Evolutionary conservation across 2,888 invertebrate genomes (phyloP).

Genomic region (Minunthozetes semirufus): DNA sequence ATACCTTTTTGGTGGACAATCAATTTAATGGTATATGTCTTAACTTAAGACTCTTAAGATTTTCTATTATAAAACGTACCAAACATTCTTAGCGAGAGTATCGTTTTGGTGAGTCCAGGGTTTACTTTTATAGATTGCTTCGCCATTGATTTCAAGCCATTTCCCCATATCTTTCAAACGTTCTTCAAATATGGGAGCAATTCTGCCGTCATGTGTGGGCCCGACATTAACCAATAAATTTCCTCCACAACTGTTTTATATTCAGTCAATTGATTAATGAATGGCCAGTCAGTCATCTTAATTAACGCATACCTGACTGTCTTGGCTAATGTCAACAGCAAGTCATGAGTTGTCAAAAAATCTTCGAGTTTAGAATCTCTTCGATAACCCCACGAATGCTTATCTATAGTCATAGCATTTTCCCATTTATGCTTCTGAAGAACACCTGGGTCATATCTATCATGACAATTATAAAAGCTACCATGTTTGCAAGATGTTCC

Average conservation of each 20-base stretch:
- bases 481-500: constrained; percentile 75
- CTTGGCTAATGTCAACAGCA: constrained; percentile 51
- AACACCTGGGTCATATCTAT: constrained; percentile 71
- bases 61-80: constrained; percentile 45
- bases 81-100: constrained; percentile 47
- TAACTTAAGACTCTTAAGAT: no score
- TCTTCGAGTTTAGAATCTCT: constrained; percentile 63
- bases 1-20: no score
- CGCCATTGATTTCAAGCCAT: constrained; percentile 50
- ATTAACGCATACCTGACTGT: constrained; percentile 47
- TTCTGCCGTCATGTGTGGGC: constrained; percentile 49
- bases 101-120: constrained; percentile 51
- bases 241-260: constrained; percentile 49
- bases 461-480: constrained; percentile 75
- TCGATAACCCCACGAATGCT: constrained; percentile 75
- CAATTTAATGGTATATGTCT: no score
- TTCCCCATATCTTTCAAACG: constrained; percentile 48
- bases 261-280: no score
- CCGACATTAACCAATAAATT: constrained; percentile 51
- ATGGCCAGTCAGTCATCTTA: no score
- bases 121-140: constrained; percentile 48
- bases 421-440: constrained; percentile 81
- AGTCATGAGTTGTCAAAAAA: constrained; percentile 60
- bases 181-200: constrained; percentile 50
- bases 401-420: constrained; percentile 86